Evolutionary conservation across 2,888 invertebrate species (phyloP).

Genomic region (Helobdella robusta): DNA sequence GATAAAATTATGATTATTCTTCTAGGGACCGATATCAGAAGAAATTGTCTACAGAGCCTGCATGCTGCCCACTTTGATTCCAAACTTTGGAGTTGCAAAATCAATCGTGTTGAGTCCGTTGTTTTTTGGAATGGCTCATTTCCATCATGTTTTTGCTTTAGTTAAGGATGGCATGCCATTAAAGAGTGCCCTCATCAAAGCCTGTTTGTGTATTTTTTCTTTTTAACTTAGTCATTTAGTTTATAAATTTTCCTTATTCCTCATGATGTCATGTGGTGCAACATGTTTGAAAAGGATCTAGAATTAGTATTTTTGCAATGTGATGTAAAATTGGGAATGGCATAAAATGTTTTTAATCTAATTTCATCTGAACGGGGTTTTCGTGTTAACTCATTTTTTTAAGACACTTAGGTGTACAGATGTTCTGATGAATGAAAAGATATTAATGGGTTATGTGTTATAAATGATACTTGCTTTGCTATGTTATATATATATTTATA

Average conservation of each 20-base stretch:
- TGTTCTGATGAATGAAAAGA: too few relatives aligned
- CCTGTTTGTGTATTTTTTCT: slow-evolving; percentile 37
- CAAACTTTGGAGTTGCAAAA: slow-evolving; percentile 60
- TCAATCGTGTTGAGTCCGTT: slow-evolving; percentile 76
- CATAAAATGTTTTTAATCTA: too few relatives aligned
- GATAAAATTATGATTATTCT: not conserved
- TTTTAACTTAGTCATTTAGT: not conserved
- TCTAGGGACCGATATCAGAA: slow-evolving; percentile 75
- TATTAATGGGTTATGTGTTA: too few relatives aligned
- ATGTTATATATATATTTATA: too few relatives aligned
- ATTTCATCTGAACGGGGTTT: too few relatives aligned
- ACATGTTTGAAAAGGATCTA: too few relatives aligned
- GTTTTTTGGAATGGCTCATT: slow-evolving; percentile 86
- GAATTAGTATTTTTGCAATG: too few relatives aligned
- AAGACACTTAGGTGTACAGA: too few relatives aligned
- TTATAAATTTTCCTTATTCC: not conserved
- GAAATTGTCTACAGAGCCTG: slow-evolving; percentile 91
- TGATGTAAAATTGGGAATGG: too few relatives aligned
- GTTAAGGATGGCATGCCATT: slow-evolving; percentile 50
- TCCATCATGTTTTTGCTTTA: slow-evolving; percentile 79
- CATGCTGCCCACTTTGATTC: slow-evolving; percentile 79
- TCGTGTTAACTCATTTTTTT: too few relatives aligned
- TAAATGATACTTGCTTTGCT: too few relatives aligned
- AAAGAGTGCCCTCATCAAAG: slow-evolving; percentile 40
- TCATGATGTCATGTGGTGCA: too few relatives aligned